phyloP scores from a whole-genome alignment of 1,140 invertebrate species.

The Drosophila serrata region DNA sequence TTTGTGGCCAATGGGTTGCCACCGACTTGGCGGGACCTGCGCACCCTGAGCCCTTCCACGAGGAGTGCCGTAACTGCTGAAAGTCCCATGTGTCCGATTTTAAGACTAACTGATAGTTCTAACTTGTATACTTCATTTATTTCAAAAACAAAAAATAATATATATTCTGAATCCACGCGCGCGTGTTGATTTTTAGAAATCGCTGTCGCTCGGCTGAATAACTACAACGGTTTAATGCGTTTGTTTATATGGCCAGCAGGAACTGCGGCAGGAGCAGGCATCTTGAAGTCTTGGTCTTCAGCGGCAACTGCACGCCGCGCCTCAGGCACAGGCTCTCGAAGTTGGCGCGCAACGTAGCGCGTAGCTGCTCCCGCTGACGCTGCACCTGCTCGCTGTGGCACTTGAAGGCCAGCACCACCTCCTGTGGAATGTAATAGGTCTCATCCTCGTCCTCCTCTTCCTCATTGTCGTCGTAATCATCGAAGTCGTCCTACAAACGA shows the following conservation, averaged over 20 bases:
- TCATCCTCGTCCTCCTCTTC: slow-evolving; percentile 93
- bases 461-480: slow-evolving; percentile 89
- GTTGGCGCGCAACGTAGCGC: slow-evolving; percentile 92
- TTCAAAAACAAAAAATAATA: slow-evolving; percentile 81
- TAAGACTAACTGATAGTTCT: slow-evolving; percentile 47
- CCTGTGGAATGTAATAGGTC: slow-evolving; percentile 93
- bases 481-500: slow-evolving; percentile 59
- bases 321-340: slow-evolving; percentile 92
- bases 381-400: slow-evolving; percentile 90
- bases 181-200: slow-evolving; percentile 70
- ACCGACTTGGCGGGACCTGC: slow-evolving; percentile 97
- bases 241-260: slow-evolving; percentile 64
- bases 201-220: slow-evolving; percentile 73
- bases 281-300: slow-evolving; percentile 9
- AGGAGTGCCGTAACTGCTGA: slow-evolving; percentile 92
- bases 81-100: not conserved
- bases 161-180: slow-evolving; percentile 71
- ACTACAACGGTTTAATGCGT: slow-evolving; percentile 83
- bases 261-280: slow-evolving; percentile 17
- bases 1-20: slow-evolving; percentile 94
- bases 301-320: slow-evolving; percentile 80
- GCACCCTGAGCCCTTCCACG: slow-evolving; percentile 96
- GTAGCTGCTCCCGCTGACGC: slow-evolving; percentile 92
- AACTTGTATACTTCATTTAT: slow-evolving; percentile 84
- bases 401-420: slow-evolving; percentile 90